A percentile compares a stretch with the other conserved stretches of the same genome.
These are phyloP conservation scores for Uloborus diversus DNA, from an alignment of 1,140 invertebrate genomes.

Conservation along the genomic window DNA sequence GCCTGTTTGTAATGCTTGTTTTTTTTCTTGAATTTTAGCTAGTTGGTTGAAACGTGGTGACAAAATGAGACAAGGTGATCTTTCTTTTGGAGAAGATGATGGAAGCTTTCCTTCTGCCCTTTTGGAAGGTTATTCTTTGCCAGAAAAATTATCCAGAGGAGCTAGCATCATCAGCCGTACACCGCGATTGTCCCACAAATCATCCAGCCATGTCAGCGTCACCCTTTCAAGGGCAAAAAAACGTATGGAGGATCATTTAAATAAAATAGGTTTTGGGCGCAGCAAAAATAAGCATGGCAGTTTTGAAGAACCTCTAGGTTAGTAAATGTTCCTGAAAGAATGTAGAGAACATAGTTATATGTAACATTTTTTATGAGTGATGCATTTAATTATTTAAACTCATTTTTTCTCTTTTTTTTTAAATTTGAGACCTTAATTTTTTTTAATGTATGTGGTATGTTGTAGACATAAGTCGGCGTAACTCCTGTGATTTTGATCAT, in stretches of 20 bases:
- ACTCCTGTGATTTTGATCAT: slow-evolving; percentile 82
- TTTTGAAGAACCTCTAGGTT: slow-evolving; percentile 81
- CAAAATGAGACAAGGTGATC: slow-evolving; percentile 53
- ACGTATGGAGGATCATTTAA: slow-evolving; percentile 83
- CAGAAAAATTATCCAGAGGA: slow-evolving; percentile 49
- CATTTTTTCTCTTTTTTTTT: neutral
- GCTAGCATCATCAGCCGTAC: slow-evolving; percentile 51
- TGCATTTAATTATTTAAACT: neutral
- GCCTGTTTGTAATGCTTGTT: neutral
- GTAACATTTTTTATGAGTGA: too few relatives aligned
- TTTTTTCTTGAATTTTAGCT: slow-evolving; percentile 15
- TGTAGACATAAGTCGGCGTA: slow-evolving; percentile 80
- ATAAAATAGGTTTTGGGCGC: slow-evolving; percentile 69
- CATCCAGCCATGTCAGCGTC: slow-evolving; percentile 69
- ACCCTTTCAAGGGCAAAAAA: slow-evolving; percentile 81
- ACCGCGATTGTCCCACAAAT: slow-evolving; percentile 59
- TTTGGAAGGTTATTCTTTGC: slow-evolving; percentile 46
- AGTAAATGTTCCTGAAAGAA: too few relatives aligned
- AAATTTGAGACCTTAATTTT: neutral
- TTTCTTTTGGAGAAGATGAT: slow-evolving; percentile 59
- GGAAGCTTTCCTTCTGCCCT: slow-evolving; percentile 40
- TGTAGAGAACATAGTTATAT: too few relatives aligned
- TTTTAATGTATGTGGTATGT: too few relatives aligned
- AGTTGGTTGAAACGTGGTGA: slow-evolving; percentile 70
- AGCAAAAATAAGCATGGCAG: slow-evolving; percentile 85